Evolutionary conservation across 2,888 invertebrate genomes (phyloP), one percentile per base, ranked within the genome.

Genomic region (Ceriagrion tenellum): DNA sequence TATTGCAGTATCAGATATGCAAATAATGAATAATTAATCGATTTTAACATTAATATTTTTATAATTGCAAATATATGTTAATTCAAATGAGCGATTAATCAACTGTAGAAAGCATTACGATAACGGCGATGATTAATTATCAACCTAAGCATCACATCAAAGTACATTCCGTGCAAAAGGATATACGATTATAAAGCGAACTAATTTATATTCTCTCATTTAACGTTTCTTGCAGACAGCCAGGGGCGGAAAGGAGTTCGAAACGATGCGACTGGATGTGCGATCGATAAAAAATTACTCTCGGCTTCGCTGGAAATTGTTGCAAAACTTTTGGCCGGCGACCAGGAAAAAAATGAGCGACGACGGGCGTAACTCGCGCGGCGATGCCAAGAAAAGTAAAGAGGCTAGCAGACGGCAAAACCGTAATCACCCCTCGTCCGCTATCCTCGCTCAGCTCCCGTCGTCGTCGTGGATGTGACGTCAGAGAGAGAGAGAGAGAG

Each of bases 401-500:
- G 47, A 6, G 20, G 89, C 89, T 26, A 55, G n/a, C 89, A 89
- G 89, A 89, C 89, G 89, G 89, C 89, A 55, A 89, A 89, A n/a
- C 89, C 55, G 47, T 89, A 89, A 89, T 89, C 55, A 89, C 47
- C 81, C 47, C 81, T 13, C 81, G 81, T 81, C 81, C 13, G 13
- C 0, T 81, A 26, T 81, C 81, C 2, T 26, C 63, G 63, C 4
- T n/a, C 69, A 8, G 26, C 16, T 26, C 69, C 26, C 69, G 8
- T 3, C 23, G 20, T 30, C 74, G 12, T 35, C 18, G n/a, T 35
- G 81, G 81, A 81, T 81, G 35, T 81, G 81, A 81, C 81, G 81
- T 30, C 81, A 81, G 35, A 81, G n/a, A n/a, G n/a, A n/a, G n/a
- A n/a, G n/a, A n/a, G n/a, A n/a, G n/a, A n/a, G 81, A 26, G 8